These are phyloP conservation scores for Microtus ochrogaster DNA, from an alignment of 2,113 vertebrate species.

Conservation along the genomic window DNA sequence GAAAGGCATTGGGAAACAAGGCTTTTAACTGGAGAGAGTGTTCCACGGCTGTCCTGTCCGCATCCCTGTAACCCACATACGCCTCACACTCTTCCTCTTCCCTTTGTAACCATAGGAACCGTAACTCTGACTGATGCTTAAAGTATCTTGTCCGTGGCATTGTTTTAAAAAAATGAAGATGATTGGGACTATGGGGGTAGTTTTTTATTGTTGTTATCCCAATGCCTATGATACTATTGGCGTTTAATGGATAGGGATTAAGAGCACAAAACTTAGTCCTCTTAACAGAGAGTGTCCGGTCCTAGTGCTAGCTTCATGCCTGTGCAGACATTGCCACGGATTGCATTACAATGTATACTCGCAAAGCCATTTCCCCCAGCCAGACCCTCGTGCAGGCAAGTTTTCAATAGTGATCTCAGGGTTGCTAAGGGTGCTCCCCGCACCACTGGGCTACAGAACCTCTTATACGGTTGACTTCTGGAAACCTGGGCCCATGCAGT, in stretches of 20 bases:
- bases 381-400: neutral
- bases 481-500: neutral
- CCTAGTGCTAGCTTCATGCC: neutral
- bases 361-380: neutral
- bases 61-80: neutral
- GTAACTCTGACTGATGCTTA: neutral
- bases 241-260: neutral
- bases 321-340: neutral
- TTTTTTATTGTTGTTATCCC: neutral
- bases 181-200: neutral
- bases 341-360: too few relatives aligned
- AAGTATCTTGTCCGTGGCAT: neutral
- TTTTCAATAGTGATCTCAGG: neutral
- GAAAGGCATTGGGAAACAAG: slow-evolving; percentile 21
- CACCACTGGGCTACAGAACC: neutral
- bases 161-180: neutral
- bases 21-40: neutral
- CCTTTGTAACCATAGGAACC: neutral
- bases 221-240: neutral
- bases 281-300: neutral
- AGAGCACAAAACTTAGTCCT: neutral
- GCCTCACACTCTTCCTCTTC: neutral
- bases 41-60: neutral
- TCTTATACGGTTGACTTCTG: neutral
- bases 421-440: neutral